phyloP scores from a whole-genome alignment of 2,888 invertebrate genomes.

The Pogonocherus hispidulus region DNA sequence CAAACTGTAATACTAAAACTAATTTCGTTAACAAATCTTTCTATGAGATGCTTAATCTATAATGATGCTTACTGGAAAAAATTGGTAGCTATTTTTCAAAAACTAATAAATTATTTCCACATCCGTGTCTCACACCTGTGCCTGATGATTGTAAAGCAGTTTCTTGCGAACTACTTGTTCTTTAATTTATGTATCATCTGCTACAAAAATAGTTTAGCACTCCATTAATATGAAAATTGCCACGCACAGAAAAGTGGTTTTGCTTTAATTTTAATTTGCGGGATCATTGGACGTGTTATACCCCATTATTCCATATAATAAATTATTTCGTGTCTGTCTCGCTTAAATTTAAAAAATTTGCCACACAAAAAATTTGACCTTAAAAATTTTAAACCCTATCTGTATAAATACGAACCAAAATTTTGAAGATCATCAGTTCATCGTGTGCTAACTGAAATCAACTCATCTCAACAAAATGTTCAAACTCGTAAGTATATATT shows the following conservation, averaged over 20 bases:
- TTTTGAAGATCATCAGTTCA: not conserved
- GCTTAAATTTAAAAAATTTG: not conserved
- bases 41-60: too few relatives aligned
- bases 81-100: too few relatives aligned
- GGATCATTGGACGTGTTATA: not conserved
- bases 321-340: not conserved
- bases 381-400: constrained; percentile 1
- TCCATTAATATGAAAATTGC: not conserved
- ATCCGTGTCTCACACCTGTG: not conserved
- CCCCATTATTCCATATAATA: not conserved
- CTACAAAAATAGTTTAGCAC: not conserved
- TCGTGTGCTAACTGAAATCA: not conserved
- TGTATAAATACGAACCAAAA: not conserved
- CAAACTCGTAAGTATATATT: constrained; percentile 9
- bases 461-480: not conserved
- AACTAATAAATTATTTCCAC: too few relatives aligned
- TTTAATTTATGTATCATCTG: not conserved
- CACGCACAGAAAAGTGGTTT: not conserved
- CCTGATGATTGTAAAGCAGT: not conserved
- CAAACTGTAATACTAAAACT: too few relatives aligned
- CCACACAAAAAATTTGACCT: not conserved
- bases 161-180: not conserved
- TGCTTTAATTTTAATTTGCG: not conserved
- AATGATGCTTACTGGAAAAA: too few relatives aligned
- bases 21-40: too few relatives aligned